These are phyloP conservation scores for Acrocyrtus sp. DNA, from an alignment of 2,888 invertebrate species.

Conservation along the genomic window DNA sequence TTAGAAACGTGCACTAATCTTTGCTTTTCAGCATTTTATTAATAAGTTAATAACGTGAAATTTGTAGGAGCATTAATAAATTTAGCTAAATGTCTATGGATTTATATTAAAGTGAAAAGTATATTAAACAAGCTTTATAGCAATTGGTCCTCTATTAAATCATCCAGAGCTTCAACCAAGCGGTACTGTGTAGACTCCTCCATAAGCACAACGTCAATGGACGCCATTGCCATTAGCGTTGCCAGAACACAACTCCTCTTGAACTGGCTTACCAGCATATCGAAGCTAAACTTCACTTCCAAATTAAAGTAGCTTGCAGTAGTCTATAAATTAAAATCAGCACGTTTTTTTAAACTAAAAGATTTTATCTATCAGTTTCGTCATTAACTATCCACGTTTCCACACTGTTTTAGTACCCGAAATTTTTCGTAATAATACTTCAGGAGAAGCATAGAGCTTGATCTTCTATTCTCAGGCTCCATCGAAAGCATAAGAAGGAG, in stretches of 20 bases:
- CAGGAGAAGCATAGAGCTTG: slow-evolving; percentile 48
- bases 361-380: too few species aligned
- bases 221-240: slow-evolving; percentile 53
- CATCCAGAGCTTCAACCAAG: slow-evolving; percentile 52
- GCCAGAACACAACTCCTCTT: slow-evolving; percentile 55
- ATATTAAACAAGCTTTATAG: slow-evolving; percentile 10
- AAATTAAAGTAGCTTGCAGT: slow-evolving; percentile 38
- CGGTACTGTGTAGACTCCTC: slow-evolving; percentile 51
- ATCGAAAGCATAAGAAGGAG: slow-evolving; percentile 62
- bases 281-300: slow-evolving; percentile 48
- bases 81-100: too few species aligned
- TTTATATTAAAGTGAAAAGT: too few species aligned
- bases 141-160: slow-evolving; percentile 53
- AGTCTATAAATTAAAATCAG: slow-evolving; percentile 27
- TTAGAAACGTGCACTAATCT: too few species aligned
- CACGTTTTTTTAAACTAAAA: not conserved
- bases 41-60: too few species aligned
- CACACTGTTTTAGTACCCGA: too few species aligned
- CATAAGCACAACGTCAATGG: slow-evolving; percentile 48
- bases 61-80: too few species aligned
- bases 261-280: slow-evolving; percentile 43
- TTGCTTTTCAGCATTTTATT: too few species aligned
- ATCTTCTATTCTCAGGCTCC: slow-evolving; percentile 54
- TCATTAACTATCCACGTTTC: too few species aligned
- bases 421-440: slow-evolving; percentile 62